phyloP scores from a whole-genome alignment of 2,888 invertebrate species.

The Metallyticus violacea region DNA sequence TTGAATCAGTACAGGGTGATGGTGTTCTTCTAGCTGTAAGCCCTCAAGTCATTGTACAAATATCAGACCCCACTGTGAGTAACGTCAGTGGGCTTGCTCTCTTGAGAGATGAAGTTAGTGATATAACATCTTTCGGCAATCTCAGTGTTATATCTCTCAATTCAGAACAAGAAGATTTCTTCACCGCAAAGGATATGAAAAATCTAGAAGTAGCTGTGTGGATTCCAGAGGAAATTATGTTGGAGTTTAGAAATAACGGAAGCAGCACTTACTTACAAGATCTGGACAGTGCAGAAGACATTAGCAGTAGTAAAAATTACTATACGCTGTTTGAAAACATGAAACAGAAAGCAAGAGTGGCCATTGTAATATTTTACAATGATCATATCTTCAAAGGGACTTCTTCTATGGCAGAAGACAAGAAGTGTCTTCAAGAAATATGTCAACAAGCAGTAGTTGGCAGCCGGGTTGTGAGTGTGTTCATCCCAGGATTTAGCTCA shows the following conservation, averaged over 20 bases:
- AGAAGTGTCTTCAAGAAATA: neutral
- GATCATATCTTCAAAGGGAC: neutral
- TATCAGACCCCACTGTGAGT: neutral
- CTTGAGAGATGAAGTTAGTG: neutral
- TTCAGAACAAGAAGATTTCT: neutral
- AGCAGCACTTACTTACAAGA: neutral
- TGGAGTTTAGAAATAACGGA: neutral
- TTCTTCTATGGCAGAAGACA: neutral
- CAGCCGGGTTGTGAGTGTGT: conserved; percentile 19
- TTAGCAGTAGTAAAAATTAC: neutral
- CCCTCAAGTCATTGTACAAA: neutral
- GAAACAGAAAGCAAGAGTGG: neutral
- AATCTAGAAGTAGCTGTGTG: neutral
- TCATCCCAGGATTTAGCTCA: neutral
- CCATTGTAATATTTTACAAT: neutral
- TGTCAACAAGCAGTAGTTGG: neutral
- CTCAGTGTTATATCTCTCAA: neutral
- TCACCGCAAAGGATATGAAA: neutral
- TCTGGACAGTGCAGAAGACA: neutral
- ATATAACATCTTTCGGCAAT: neutral
- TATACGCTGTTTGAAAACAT: neutral
- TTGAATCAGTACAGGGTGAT: neutral
- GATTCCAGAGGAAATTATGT: neutral
- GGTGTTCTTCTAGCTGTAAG: neutral
- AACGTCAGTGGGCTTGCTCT: neutral